Conservation (phyloP, 2,888 invertebrate species). For the Synergus umbraculus region DNA sequence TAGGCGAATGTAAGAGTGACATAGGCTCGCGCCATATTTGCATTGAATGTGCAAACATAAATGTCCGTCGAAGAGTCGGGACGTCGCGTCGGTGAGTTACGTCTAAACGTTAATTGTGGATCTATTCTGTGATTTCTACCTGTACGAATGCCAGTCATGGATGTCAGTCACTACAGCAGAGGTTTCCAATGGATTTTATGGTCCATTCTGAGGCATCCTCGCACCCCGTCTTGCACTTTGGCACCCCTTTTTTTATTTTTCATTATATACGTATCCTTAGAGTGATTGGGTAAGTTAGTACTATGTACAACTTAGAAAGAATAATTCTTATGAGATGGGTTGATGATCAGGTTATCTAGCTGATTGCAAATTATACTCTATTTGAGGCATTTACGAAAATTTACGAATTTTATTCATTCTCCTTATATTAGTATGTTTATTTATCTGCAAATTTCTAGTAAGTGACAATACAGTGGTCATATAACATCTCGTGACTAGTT, state of each 20-base stretch:
- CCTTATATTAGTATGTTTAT: neutral
- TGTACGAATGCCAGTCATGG: constrained; percentile 50
- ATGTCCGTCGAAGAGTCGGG: constrained; percentile 55
- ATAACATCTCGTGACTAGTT: neutral
- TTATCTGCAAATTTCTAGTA: neutral
- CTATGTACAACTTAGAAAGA: neutral
- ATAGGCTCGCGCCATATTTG: constrained; percentile 59
- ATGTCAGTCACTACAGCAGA: constrained; percentile 58
- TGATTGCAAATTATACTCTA: no score
- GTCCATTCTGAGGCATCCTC: constrained; percentile 51
- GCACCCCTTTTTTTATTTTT: constrained; percentile 47
- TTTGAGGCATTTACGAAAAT: no score
- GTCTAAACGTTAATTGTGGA: constrained; percentile 65
- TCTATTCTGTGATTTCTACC: constrained; percentile 59
- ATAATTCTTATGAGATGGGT: neutral
- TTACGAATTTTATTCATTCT: neutral
- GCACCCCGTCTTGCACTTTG: constrained; percentile 38
- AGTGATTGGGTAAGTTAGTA: neutral
- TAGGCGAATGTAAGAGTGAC: constrained; percentile 54
- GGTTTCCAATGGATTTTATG: constrained; percentile 54
- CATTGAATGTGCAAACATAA: constrained; percentile 63
- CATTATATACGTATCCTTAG: neutral
- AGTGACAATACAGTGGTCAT: neutral
- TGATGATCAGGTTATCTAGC: neutral
- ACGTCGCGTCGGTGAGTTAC: constrained; percentile 60